Base-by-base conservation (phyloP, 2,113 vertebrate species). In the Coracopsis vasa region DNA sequence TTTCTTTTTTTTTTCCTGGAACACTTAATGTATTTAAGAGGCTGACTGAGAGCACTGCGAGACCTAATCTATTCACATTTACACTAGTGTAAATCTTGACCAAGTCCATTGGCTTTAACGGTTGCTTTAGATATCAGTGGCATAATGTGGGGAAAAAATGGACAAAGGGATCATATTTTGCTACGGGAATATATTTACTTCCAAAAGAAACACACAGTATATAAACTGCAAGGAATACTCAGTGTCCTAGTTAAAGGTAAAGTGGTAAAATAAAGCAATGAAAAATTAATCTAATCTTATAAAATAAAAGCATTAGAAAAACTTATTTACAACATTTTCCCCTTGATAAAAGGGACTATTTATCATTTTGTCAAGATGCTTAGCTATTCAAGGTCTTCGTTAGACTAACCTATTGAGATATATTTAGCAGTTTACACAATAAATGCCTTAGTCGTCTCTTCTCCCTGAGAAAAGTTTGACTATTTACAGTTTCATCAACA, bases 201-300 rank as follows among this genome's bases (percentile, higher is more conserved):
- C 44, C 44, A 54, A 78, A 94, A 94, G 64, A 69, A 89, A 51
- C 25, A 15, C 27, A 53, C 25, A 60, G 28, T 48, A 31, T 69
- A 87, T 62, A 72, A 90, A 91, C 35, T 24, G 16, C 41, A 35
- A 80, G 83, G 20, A 84, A 85, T 69, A 84, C 39, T 64, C 61
- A 66, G 35, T 91, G 83, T 74, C 90, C 77, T 89, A 93, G 73
- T 94, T 86, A 64, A 90, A 86, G 71, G 65, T 88, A 95, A 93
- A 80, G 54, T 64, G 54, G 25, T 94, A 93, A 37, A 75, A 96
- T 64, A 80, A 78, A 88, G 6, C 77, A 94, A 95, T 97, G 88
- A 96, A 97, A 97, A 97, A 96, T 95, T 97, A 95, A 97, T 96
- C 67, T 89, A 94, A 94, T 92, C 94, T 94, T 88, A 94, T 84